phyloP scores from a whole-genome alignment of 1,140 invertebrate genomes.

The Paramacrobiotus metropolitanus region DNA sequence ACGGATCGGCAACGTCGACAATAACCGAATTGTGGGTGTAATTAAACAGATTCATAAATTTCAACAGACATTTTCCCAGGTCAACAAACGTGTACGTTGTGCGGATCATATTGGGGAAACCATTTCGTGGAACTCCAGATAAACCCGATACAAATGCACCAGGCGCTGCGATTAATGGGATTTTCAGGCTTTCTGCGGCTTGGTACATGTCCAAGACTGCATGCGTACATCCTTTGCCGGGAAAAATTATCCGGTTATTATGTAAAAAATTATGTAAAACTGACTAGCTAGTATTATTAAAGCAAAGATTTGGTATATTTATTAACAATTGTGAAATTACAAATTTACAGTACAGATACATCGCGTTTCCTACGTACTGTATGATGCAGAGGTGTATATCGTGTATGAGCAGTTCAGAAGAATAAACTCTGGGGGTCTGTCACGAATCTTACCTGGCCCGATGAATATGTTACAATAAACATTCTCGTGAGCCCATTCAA shows the following conservation, averaged over 20 bases:
- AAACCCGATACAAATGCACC: background rate
- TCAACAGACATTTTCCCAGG: background rate
- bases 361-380: background rate
- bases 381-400: too few species aligned
- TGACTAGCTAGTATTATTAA: background rate
- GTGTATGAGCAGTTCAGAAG: too few species aligned
- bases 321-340: background rate
- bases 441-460: background rate
- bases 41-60: background rate
- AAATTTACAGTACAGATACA: background rate
- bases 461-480: background rate
- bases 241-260: background rate
- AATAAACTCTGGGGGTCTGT: too few species aligned
- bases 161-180: background rate
- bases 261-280: background rate
- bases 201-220: background rate
- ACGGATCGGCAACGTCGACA: background rate
- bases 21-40: background rate
- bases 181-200: background rate
- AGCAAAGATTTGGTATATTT: background rate
- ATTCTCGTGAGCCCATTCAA: background rate
- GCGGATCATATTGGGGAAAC: background rate
- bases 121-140: background rate
- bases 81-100: slow-evolving; percentile 4
- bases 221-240: background rate